Evolutionary conservation across 2,797 vertebrate species (phyloP), one percentile per base, ranked within the genome.

Genomic region (Gymnoscopelus microlampas): DNA sequence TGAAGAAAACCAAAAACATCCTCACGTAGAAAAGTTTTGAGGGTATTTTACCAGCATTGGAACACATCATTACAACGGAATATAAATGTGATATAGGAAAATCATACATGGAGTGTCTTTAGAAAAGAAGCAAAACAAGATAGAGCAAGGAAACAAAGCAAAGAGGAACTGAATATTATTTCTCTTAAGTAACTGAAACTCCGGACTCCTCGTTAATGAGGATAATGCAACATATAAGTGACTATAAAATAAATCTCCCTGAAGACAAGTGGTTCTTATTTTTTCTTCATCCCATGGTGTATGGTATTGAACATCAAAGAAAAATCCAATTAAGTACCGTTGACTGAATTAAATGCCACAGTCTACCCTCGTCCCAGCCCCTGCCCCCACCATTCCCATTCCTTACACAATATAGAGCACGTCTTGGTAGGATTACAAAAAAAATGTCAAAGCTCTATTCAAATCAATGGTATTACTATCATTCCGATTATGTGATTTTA

Each of bases 321-420:
- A 64, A 88, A 91, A 91, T 89, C 88, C 87, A 91, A 90, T 92
- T 91, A 91, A 74, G 69, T 87, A 73, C 69, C 77, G 82, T 81
- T 74, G 80, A 75, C 63, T 85, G 83, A 89, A 85, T 88, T 82
- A 88, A 90, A 80, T 63, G 78, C 71, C 62, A 64, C 13, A 0
- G 50, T 75, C 81, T 79, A 76, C 54, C 64, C 71, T 73, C 81
- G 19, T 51, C 59, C 57, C 58, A 64, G 72, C 63, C 69, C 69
- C 68, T 77, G 48, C 51, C 32, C 9, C 39, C 9, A 44, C 39
- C 32, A 35, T 29, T 29, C 26, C 26, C 26, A 29, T 29, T 29
- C 26, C 26, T 29, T 29, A 1, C 26, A 29, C 1, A 29, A 29
- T 29, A 29, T 29, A 29, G 26, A 29, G 26, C 26, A 29, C 26